These are phyloP conservation scores for Syrista parreyssii DNA, from an alignment of 2,888 invertebrate genomes.

Conservation along the genomic window DNA sequence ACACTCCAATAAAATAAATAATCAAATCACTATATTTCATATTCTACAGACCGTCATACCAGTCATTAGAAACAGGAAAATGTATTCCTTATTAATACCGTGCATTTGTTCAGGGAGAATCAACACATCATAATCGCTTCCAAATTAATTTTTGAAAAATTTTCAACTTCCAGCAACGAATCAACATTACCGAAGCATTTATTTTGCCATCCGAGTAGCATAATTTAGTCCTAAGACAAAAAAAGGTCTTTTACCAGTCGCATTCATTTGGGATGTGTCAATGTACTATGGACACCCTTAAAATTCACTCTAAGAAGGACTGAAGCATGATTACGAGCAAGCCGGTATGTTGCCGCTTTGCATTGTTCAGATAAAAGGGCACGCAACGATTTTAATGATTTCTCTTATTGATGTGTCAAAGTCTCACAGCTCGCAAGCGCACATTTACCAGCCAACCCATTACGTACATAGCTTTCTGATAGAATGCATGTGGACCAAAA, in stretches of 20 bases:
- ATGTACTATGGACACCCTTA: background rate
- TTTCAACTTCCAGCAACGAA: background rate
- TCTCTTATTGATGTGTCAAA: background rate
- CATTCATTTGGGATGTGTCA: background rate
- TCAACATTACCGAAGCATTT: background rate
- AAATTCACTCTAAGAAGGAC: background rate
- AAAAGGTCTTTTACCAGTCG: background rate
- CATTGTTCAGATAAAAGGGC: background rate
- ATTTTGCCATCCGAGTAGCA: background rate
- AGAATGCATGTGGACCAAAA: background rate
- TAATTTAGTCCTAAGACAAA: background rate
- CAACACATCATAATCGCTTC: too few species aligned
- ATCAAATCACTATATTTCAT: too few species aligned
- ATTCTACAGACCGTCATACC: background rate
- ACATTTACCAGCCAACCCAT: background rate
- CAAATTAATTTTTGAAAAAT: too few species aligned
- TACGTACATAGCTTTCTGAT: background rate
- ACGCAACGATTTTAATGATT: background rate
- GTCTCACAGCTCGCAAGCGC: background rate
- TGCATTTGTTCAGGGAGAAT: too few species aligned
- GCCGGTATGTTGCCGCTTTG: background rate
- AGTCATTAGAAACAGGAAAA: background rate
- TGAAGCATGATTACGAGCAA: background rate
- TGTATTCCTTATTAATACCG: background rate
- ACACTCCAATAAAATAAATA: too few species aligned